phyloP scores from a whole-genome alignment of 2,888 invertebrate species.

The Coleophora deauratella region DNA sequence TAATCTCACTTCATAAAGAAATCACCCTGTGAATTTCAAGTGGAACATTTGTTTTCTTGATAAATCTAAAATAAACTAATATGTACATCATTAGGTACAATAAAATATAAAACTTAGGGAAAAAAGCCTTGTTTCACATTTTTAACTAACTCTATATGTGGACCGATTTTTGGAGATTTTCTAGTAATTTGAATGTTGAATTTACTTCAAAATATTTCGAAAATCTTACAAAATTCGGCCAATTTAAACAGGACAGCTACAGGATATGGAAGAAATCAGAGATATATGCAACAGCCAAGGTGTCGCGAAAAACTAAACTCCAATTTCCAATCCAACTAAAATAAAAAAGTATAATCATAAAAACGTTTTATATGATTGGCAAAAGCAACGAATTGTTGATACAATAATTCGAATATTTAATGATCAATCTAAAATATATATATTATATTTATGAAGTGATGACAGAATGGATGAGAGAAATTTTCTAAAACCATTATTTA shows the following conservation, averaged over 20 bases:
- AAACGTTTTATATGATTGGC: background rate
- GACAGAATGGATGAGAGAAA: too few relatives aligned
- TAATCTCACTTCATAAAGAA: constrained; percentile 43
- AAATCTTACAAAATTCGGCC: too few relatives aligned
- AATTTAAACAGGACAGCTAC: too few relatives aligned
- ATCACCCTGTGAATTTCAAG: constrained; percentile 41
- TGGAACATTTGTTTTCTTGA: constrained; percentile 21
- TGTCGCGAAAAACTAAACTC: too few relatives aligned
- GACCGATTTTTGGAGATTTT: constrained; percentile 6
- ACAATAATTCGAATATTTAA: background rate
- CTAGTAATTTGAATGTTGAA: too few relatives aligned
- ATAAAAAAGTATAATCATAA: constrained; percentile 2
- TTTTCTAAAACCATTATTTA: too few relatives aligned
- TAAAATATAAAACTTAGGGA: background rate
- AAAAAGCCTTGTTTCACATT: constrained; percentile 1
- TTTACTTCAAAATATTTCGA: too few relatives aligned
- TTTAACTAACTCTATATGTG: constrained; percentile 14
- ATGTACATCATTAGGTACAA: constrained; percentile 24
- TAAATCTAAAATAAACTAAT: constrained; percentile 4
- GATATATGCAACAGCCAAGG: too few relatives aligned
- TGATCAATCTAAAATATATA: too few relatives aligned
- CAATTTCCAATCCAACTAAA: too few relatives aligned
- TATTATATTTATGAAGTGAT: too few relatives aligned
- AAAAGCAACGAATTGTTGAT: background rate
- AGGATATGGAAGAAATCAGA: too few relatives aligned